Percentiles rank a stretch among this genome's conserved stretches.
phyloP scores from a whole-genome alignment of 2,888 invertebrate species.

The Allolobophora icterica region DNA sequence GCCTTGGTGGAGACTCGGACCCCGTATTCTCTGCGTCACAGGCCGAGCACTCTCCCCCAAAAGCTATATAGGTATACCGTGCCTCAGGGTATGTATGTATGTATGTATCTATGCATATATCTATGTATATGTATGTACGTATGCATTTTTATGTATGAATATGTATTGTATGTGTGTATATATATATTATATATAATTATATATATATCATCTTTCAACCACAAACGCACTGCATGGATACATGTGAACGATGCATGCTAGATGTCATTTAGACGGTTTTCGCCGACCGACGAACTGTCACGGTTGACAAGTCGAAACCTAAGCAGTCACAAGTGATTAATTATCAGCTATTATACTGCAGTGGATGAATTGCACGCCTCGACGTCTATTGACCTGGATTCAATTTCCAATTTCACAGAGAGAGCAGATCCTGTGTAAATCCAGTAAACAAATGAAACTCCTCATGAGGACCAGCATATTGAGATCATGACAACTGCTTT shows the following conservation, averaged over 20 bases:
- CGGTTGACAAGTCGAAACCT: neutral
- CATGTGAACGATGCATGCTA: neutral
- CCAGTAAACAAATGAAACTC: neutral
- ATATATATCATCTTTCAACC: no score
- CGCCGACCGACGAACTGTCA: neutral
- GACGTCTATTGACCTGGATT: neutral
- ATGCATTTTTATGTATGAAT: neutral
- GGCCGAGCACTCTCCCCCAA: no score
- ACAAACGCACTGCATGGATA: no score
- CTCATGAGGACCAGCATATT: neutral
- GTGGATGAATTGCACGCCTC: neutral
- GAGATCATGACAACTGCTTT: neutral
- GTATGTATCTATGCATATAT: no score
- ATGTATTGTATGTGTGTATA: neutral
- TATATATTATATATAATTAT: no score
- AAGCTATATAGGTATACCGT: no score
- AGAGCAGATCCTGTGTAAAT: neutral
- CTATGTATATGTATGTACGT: no score
- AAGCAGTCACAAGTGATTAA: neutral
- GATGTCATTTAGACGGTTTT: neutral
- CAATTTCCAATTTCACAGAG: neutral
- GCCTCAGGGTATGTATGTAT: no score
- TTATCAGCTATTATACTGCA: neutral
- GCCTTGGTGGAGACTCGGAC: no score
- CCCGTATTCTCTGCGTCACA: no score